Conservation (phyloP, 2,888 invertebrate genomes). For the Iselma pallidipennis region DNA sequence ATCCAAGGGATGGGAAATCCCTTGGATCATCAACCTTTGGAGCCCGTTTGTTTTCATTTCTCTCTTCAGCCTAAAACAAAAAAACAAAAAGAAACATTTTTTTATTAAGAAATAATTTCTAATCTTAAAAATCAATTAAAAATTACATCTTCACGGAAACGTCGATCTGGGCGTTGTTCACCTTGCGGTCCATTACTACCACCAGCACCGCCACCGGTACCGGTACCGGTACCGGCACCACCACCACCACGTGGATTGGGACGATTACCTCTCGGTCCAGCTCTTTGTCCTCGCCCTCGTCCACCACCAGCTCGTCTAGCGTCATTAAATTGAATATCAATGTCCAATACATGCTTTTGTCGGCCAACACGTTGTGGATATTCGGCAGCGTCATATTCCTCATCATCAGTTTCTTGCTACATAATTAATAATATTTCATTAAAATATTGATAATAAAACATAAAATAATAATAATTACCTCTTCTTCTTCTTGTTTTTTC, state of each 20-base stretch:
- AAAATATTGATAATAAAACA: too few species aligned
- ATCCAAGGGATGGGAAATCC: conserved; percentile 93
- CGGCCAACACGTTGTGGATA: conserved; percentile 86
- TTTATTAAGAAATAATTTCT: neutral
- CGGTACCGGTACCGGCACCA: conserved; percentile 45
- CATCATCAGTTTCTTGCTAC: conserved; percentile 50
- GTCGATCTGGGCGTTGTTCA: conserved; percentile 31
- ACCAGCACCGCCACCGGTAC: conserved; percentile 46
- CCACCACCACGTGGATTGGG: conserved; percentile 53
- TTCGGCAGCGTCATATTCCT: conserved; percentile 74
- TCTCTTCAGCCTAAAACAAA: conserved; percentile 38
- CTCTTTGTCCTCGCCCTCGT: conserved; percentile 63
- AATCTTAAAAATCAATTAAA: neutral
- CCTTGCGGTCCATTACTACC: conserved; percentile 30
- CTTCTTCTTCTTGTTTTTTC: conserved; percentile 68
- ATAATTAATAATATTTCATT: neutral
- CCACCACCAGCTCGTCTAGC: conserved; percentile 72
- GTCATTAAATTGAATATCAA: conserved; percentile 87
- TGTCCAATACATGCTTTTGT: conserved; percentile 82
- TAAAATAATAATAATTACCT: conserved; percentile 37
- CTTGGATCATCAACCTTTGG: conserved; percentile 95
- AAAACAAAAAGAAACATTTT: neutral
- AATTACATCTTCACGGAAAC: conserved; percentile 35
- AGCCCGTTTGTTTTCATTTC: conserved; percentile 54
- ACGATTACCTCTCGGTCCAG: conserved; percentile 52